Conservation (phyloP, 2,888 invertebrate species). For the Agriopis marginaria region DNA sequence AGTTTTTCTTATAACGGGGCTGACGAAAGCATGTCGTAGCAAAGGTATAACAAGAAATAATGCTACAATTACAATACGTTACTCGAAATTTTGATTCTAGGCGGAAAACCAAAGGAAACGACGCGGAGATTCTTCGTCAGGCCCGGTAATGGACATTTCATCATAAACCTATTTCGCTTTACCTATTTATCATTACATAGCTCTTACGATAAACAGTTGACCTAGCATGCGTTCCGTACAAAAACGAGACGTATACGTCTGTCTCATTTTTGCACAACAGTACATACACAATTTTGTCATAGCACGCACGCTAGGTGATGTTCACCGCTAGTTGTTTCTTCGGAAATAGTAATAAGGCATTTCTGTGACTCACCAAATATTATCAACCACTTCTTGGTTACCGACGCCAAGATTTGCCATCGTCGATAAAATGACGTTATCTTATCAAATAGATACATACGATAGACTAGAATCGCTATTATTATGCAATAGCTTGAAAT, state of each 20-base stretch:
- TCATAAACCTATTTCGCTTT: slow-evolving; percentile 55
- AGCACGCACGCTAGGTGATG: slow-evolving; percentile 12
- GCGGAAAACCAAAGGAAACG: slow-evolving; percentile 67
- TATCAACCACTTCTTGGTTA: neutral
- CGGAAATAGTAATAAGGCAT: slow-evolving; percentile 38
- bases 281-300: neutral
- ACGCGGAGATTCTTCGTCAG: slow-evolving; percentile 67
- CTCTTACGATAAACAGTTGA: slow-evolving; percentile 38
- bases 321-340: slow-evolving; percentile 31
- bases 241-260: slow-evolving; percentile 1
- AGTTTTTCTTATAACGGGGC: slow-evolving; percentile 64
- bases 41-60: slow-evolving; percentile 50
- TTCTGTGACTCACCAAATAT: slow-evolving; percentile 7
- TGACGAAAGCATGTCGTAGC: slow-evolving; percentile 64
- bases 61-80: slow-evolving; percentile 52
- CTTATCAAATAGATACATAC: neutral
- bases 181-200: slow-evolving; percentile 51
- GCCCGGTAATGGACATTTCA: slow-evolving; percentile 61
- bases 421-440: neutral
- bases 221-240: neutral
- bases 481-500: slow-evolving; percentile 10
- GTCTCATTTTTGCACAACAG: neutral
- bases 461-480: neutral
- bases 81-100: slow-evolving; percentile 65
- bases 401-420: slow-evolving; percentile 1